Percentiles rank a stretch among this genome's conserved stretches.
These are phyloP conservation scores for Odontocolon sp. DNA, from an alignment of 2,888 invertebrate species.

Conservation along the genomic window DNA sequence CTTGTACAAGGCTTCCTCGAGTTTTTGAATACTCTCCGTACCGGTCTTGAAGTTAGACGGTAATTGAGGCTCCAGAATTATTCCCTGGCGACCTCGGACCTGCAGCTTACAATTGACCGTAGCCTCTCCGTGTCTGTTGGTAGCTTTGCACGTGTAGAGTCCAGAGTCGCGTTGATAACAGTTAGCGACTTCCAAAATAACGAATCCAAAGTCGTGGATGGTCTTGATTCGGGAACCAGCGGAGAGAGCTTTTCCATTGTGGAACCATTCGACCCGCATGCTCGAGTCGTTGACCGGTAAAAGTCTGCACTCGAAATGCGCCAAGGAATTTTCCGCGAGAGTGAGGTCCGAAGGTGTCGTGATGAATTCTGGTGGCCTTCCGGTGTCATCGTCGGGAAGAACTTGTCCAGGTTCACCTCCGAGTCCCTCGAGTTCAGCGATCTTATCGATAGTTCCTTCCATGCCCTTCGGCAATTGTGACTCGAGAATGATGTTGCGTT, in stretches of 20 bases:
- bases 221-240: conserved; percentile 97
- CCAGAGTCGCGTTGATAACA: conserved; percentile 97
- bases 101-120: conserved; percentile 93
- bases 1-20: conserved; percentile 94
- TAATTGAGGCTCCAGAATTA: conserved; percentile 93
- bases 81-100: conserved; percentile 93
- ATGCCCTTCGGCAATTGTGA: conserved; percentile 96
- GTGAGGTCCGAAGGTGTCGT: conserved; percentile 93
- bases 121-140: conserved; percentile 95
- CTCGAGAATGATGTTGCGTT: conserved; percentile 94
- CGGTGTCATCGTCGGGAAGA: conserved; percentile 90
- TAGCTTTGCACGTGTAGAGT: conserved; percentile 95
- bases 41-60: conserved; percentile 93
- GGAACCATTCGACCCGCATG: conserved; percentile 98
- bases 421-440: conserved; percentile 94
- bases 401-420: conserved; percentile 86
- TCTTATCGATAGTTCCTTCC: conserved; percentile 96
- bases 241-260: conserved; percentile 95
- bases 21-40: conserved; percentile 93
- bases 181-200: conserved; percentile 97
- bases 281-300: conserved; percentile 95
- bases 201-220: conserved; percentile 98
- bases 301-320: conserved; percentile 95
- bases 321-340: conserved; percentile 92
- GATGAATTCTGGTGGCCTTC: conserved; percentile 94